Evolutionary conservation across 2,888 invertebrate species (phyloP).

Genomic region (Tridacna crocea): DNA sequence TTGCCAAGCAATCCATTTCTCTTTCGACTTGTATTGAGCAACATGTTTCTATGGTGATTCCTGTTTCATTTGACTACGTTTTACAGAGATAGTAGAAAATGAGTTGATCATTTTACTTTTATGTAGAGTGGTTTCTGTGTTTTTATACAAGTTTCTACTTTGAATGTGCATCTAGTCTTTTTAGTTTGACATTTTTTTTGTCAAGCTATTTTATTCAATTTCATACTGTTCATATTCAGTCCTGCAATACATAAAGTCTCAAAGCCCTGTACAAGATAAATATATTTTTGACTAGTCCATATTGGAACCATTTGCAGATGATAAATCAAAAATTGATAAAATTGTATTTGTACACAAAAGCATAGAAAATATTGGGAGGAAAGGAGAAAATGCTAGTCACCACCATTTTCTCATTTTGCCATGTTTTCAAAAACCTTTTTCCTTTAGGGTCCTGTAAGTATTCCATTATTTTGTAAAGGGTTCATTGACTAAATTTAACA

Average conservation of each 20-base stretch:
- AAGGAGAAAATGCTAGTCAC: neutral
- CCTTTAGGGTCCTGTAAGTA: no score
- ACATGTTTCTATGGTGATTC: conserved; percentile 14
- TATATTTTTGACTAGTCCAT: no score
- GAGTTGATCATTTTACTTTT: neutral
- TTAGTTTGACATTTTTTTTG: neutral
- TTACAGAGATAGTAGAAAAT: neutral
- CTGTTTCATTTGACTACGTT: neutral
- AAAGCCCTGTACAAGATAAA: no score
- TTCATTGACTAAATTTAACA: no score
- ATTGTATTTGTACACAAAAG: no score
- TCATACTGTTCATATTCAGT: neutral
- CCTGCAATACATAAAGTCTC: neutral
- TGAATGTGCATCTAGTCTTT: conserved; percentile 17
- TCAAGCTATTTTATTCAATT: conserved; percentile 3
- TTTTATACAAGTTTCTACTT: conserved; percentile 11
- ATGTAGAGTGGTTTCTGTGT: neutral
- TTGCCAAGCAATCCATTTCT: conserved; percentile 27
- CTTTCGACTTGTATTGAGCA: neutral
- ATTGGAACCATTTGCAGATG: no score
- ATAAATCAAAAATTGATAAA: no score
- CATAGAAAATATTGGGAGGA: neutral
- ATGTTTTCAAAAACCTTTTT: no score
- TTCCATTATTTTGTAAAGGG: no score
- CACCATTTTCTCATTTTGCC: neutral